Percentiles rank a stretch among this genome's conserved stretches.
phyloP scores from a whole-genome alignment of 2,888 invertebrate genomes.

The Calliphora vomitoria region DNA sequence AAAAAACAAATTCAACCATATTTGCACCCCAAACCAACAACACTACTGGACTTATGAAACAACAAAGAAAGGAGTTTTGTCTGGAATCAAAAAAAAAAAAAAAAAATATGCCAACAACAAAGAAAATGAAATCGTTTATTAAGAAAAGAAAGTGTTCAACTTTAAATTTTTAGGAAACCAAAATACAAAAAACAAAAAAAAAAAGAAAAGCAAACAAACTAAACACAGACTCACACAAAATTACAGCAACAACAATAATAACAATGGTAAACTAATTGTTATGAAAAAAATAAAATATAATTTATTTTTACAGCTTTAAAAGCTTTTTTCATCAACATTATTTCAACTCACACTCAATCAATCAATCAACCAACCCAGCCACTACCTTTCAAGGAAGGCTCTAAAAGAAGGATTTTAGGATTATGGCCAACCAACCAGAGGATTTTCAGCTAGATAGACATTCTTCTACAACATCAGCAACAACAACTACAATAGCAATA shows the following conservation, averaged over 20 bases:
- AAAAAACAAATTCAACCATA: slow-evolving; percentile 16
- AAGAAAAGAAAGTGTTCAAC: slow-evolving; percentile 49
- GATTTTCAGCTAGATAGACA: background rate
- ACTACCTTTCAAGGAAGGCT: background rate
- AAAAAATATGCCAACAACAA: background rate
- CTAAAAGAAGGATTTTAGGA: slow-evolving; percentile 12
- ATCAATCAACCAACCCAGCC: slow-evolving; percentile 25
- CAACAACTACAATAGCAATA: background rate
- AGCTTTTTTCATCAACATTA: slow-evolving; percentile 54
- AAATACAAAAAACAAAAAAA: too few relatives aligned
- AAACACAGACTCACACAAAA: background rate
- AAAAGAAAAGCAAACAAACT: slow-evolving; percentile 24
- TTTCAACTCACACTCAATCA: background rate
- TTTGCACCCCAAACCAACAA: slow-evolving; percentile 37
- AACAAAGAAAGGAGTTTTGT: slow-evolving; percentile 17
- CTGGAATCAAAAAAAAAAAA: background rate
- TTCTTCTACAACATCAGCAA: background rate
- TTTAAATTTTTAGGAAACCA: slow-evolving; percentile 39
- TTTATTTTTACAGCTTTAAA: slow-evolving; percentile 74
- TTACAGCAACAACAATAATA: slow-evolving; percentile 56
- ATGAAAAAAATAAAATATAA: slow-evolving; percentile 61
- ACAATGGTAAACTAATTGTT: slow-evolving; percentile 76
- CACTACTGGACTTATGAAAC: slow-evolving; percentile 18
- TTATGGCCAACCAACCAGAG: slow-evolving; percentile 8
- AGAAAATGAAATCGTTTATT: slow-evolving; percentile 19